These are phyloP conservation scores for Acanthochromis polyacanthus DNA, from an alignment of 2,113 vertebrate species.

Conservation along the genomic window DNA sequence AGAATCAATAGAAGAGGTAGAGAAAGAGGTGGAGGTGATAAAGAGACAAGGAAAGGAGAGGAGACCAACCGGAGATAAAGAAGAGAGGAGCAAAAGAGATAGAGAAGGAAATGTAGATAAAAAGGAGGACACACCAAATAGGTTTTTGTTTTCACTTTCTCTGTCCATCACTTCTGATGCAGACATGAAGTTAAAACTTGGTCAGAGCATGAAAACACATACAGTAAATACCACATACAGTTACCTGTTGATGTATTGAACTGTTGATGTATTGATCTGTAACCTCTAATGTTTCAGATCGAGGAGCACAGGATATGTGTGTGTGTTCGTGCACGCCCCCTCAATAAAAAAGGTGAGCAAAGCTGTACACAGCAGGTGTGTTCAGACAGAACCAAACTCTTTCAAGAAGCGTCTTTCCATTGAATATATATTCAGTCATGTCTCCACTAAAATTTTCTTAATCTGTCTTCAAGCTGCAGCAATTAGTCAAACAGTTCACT, in stretches of 20 bases:
- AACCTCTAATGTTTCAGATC: constrained; percentile 84
- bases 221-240: no score
- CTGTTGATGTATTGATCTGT: neutral
- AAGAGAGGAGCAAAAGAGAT: neutral
- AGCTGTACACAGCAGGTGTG: neutral
- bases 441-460: no score
- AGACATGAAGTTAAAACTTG: neutral
- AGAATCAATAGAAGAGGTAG: neutral
- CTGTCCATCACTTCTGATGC: neutral
- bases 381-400: no score
- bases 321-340: constrained; percentile 95
- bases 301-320: constrained; percentile 99
- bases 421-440: no score
- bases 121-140: neutral
- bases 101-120: neutral
- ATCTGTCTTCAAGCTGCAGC: no score
- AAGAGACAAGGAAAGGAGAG: neutral
- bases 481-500: no score
- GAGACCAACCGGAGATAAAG: neutral
- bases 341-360: constrained; percentile 95
- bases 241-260: no score
- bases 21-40: neutral
- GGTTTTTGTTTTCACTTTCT: neutral
- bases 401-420: no score
- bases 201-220: neutral